phyloP scores from a whole-genome alignment of 2,797 vertebrate species.

The Crax fasciolata region DNA sequence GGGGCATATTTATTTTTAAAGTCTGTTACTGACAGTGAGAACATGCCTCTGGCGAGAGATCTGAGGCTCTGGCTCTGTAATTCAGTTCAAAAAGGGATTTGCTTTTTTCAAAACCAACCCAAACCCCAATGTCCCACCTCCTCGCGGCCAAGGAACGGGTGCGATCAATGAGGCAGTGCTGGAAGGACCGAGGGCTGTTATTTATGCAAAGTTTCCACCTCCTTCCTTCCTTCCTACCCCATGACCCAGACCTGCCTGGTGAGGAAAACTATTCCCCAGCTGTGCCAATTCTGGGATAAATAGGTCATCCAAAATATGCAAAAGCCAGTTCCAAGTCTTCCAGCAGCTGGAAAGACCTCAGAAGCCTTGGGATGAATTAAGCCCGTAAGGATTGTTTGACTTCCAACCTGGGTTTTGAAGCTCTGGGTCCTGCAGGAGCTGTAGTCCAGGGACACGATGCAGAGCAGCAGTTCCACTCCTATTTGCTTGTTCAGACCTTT shows the following conservation, averaged over 20 bases:
- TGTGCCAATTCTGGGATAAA: constrained; percentile 63
- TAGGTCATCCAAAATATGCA: constrained; percentile 72
- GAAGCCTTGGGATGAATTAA: not conserved
- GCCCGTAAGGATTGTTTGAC: not conserved
- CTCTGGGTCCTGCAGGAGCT: not conserved
- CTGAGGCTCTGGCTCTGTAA: constrained; percentile 23
- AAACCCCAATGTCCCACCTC: not conserved
- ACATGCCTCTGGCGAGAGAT: constrained; percentile 35
- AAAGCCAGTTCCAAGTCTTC: constrained; percentile 45
- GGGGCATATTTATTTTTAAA: constrained; percentile 38
- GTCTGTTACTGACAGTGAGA: constrained; percentile 36
- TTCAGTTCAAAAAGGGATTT: constrained; percentile 8
- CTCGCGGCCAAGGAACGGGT: not conserved
- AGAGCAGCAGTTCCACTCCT: not conserved
- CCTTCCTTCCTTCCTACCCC: constrained; percentile 70
- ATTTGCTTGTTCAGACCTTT: not conserved
- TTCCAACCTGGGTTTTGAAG: not conserved
- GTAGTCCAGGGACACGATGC: not conserved
- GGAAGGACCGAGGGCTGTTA: not conserved
- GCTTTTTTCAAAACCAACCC: not conserved
- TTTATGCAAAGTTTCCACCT: constrained; percentile 27
- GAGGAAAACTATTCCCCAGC: constrained; percentile 34
- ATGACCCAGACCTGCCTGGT: constrained; percentile 64
- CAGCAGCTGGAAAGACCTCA: constrained; percentile 32
- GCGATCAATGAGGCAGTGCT: not conserved